Conservation (phyloP, 2,888 invertebrate species). For the Rhingia rostrata region DNA sequence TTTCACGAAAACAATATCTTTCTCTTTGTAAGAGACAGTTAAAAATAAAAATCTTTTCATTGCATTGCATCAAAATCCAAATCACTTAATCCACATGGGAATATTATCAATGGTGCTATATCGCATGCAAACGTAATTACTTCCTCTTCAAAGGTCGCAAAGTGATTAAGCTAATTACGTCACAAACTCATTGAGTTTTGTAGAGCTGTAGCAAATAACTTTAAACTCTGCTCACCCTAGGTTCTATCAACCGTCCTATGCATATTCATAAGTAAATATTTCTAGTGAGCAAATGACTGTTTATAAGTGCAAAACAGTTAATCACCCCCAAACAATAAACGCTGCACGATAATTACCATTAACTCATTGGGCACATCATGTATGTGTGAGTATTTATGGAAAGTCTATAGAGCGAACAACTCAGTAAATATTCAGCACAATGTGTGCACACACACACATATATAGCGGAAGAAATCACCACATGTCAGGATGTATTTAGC, state of each 20-base stretch:
- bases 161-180: too few relatives aligned
- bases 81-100: too few relatives aligned
- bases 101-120: too few relatives aligned
- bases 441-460: neutral
- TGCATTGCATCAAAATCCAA: too few relatives aligned
- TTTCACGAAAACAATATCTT: too few relatives aligned
- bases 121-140: too few relatives aligned
- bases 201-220: too few relatives aligned
- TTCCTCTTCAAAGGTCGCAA: too few relatives aligned
- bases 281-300: conserved; percentile 29
- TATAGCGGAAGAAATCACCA: conserved; percentile 57
- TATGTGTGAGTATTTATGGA: neutral
- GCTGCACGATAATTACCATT: conserved; percentile 31
- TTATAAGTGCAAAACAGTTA: conserved; percentile 48
- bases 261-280: conserved; percentile 9
- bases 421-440: conserved; percentile 56
- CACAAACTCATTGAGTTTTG: too few relatives aligned
- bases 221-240: neutral
- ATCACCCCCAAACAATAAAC: conserved; percentile 45
- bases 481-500: conserved; percentile 64
- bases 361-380: neutral
- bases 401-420: neutral
- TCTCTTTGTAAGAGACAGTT: too few relatives aligned
- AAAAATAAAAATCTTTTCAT: too few relatives aligned
- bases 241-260: neutral